phyloP scores from a whole-genome alignment of 2,888 invertebrate genomes.

The Axea sp. region DNA sequence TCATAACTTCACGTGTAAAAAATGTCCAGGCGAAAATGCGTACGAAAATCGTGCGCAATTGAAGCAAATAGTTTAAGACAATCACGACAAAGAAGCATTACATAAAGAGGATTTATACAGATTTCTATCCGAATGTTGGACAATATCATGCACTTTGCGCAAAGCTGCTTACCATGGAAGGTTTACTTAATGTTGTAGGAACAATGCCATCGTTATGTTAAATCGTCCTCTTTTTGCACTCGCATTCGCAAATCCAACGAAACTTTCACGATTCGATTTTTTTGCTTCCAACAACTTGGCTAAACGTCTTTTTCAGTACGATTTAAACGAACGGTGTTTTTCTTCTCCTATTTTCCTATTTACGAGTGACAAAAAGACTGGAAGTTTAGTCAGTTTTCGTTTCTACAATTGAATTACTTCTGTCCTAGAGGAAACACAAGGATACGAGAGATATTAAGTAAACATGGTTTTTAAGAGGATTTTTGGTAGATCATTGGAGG shows the following conservation, averaged over 20 bases:
- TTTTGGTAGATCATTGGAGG: too few relatives aligned
- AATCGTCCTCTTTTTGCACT: conserved; percentile 33
- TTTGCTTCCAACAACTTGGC: conserved; percentile 3
- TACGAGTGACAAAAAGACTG: too few relatives aligned
- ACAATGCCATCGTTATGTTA: conserved; percentile 52
- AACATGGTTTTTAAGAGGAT: too few relatives aligned
- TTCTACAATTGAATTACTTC: too few relatives aligned
- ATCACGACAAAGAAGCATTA: conserved; percentile 54
- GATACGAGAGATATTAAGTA: too few relatives aligned
- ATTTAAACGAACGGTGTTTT: background rate
- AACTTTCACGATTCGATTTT: conserved; percentile 25
- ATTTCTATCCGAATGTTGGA: conserved; percentile 48
- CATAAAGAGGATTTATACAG: conserved; percentile 57
- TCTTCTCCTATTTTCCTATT: too few relatives aligned
- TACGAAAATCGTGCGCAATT: conserved; percentile 38
- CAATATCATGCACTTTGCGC: conserved; percentile 58
- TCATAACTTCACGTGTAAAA: too few relatives aligned
- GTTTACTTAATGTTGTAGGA: conserved; percentile 51
- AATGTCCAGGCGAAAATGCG: background rate
- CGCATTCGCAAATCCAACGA: conserved; percentile 24
- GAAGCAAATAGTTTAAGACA: conserved; percentile 52
- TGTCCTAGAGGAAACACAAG: too few relatives aligned
- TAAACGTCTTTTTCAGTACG: conserved; percentile 1
- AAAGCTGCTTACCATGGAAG: conserved; percentile 55
- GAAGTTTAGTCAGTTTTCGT: too few relatives aligned